Conservation (phyloP, 1,140 invertebrate genomes). For the Magallana angulata region DNA sequence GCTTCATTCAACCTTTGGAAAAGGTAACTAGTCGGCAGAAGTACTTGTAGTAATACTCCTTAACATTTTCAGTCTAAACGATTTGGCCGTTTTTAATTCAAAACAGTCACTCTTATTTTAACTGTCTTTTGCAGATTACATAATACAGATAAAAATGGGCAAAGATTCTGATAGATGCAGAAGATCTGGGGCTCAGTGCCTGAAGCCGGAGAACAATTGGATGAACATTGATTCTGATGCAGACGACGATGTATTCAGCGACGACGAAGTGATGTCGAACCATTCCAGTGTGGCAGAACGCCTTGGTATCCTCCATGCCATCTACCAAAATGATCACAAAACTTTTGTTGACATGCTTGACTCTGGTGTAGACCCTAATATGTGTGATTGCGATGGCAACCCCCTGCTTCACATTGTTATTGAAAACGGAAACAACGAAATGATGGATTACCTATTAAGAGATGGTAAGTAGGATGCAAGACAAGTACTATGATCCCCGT, state of each 20-base stretch:
- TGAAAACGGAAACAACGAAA: slow-evolving; percentile 24
- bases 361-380: slow-evolving; percentile 14
- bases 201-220: background rate
- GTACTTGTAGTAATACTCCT: too few species aligned
- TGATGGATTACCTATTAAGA: background rate
- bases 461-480: background rate
- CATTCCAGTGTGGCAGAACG: slow-evolving; percentile 10
- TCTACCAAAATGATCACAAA: slow-evolving; percentile 1
- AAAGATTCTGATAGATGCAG: slow-evolving; percentile 9
- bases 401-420: slow-evolving; percentile 13
- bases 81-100: too few species aligned
- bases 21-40: background rate
- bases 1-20: slow-evolving; percentile 12
- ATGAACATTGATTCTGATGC: background rate
- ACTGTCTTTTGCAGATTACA: background rate
- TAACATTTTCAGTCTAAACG: background rate
- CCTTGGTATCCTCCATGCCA: background rate
- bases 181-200: background rate
- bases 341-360: background rate
- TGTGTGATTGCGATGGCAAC: slow-evolving; percentile 12
- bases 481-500: too few species aligned
- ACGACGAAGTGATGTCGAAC: slow-evolving; percentile 1
- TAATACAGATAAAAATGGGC: background rate
- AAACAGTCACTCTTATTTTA: too few species aligned
- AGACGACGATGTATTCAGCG: slow-evolving; percentile 11